Base-by-base conservation (phyloP, 2,113 vertebrate species). In the Galemys pyrenaicus region DNA sequence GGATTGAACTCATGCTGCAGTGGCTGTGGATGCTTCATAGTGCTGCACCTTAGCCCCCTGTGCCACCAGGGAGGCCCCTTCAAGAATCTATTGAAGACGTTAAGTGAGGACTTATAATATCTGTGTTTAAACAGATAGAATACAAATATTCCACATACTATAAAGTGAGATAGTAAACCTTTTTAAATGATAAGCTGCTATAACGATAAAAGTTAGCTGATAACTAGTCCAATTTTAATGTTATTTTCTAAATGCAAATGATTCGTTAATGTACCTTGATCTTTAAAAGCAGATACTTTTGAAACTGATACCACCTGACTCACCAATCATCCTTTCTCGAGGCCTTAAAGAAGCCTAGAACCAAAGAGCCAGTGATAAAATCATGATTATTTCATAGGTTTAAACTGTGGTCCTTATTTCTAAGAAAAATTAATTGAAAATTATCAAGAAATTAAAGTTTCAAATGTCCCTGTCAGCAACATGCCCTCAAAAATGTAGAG, bases 371-470 rank as follows among this genome's bases (percentile, higher is more conserved):
- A 62, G 26, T 49, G 67, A 56, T 37, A 70, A 88, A 80, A 46
- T n/a, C 22, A 70, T 32, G 4, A 77, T 74, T 77, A 77, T 80
- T 4, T 28, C 26, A 70, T 15, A 80, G 41, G 13, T 62, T 91
- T 91, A 67, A 88, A 64, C 78, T 11, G 22, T 58, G 56, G 10
- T 9, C 54, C 90, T 95, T 62, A 79, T 41, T 74, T 86, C 74
- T 32, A 79, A 80, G 78, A 67, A 80, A 80, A 88, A 35, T 16
- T 85, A 74, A 83, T 70, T 81, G 62, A 83, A 64, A n/a, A 17
- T 54, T 30, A 39, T 64, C 35, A 87, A 67, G n/a, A 87, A 91
- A 54, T 92, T 68, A 49, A 92, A 65, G 46, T 60, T 91, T 67
- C 73, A 30, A 87, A 41, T 37, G 83, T 80, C 26, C 24, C 26